These are phyloP conservation scores for Drosophila rhopaloa DNA, from an alignment of 1,140 invertebrate species.

Conservation along the genomic window DNA sequence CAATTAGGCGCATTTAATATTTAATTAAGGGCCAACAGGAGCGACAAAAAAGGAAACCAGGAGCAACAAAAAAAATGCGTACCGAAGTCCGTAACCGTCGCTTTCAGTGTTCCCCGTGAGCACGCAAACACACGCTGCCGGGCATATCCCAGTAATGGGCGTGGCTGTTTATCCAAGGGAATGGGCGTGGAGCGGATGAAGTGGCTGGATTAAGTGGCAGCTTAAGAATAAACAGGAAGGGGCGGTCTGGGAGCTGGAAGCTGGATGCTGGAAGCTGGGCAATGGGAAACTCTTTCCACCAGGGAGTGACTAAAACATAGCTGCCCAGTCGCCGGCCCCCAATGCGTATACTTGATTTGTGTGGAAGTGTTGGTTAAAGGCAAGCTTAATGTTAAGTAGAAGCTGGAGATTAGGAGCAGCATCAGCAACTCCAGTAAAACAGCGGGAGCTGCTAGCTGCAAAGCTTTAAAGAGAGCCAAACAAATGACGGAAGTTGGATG, in stretches of 20 bases:
- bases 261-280: constrained; percentile 2
- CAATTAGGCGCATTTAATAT: constrained; percentile 81
- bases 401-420: constrained; percentile 37
- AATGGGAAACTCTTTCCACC: not conserved
- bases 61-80: constrained; percentile 44
- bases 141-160: constrained; percentile 6
- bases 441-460: constrained; percentile 13
- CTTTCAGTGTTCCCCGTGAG: constrained; percentile 13
- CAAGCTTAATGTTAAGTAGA: constrained; percentile 59
- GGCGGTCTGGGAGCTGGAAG: constrained; percentile 28
- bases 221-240: constrained; percentile 69
- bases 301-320: constrained; percentile 50
- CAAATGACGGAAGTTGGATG: constrained; percentile 14
- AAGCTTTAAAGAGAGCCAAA: constrained; percentile 29
- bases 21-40: constrained; percentile 75
- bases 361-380: constrained; percentile 56
- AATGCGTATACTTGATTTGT: constrained; percentile 77
- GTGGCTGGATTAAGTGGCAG: constrained; percentile 81
- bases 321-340: constrained; percentile 48
- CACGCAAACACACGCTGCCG: constrained; percentile 43
- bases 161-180: constrained; percentile 23
- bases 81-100: constrained; percentile 5
- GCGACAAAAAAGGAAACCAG: constrained; percentile 31
- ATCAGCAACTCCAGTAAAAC: constrained; percentile 17
- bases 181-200: constrained; percentile 37